These are phyloP conservation scores for Pedionomus torquatus DNA, from an alignment of 2,113 vertebrate species.

Conservation along the genomic window DNA sequence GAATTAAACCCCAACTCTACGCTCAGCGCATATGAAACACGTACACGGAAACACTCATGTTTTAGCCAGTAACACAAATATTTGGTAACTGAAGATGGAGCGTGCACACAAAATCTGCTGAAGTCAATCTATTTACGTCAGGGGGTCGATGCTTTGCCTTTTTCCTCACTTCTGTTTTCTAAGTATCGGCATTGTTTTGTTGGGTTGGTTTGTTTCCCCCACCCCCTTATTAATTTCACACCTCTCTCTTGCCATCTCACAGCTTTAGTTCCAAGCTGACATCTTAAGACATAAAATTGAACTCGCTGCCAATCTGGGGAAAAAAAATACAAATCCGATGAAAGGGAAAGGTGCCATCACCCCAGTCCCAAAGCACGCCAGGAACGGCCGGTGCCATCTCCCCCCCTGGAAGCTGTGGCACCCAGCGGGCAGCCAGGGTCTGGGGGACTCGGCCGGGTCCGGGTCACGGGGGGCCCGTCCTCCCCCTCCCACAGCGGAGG, in stretches of 20 bases:
- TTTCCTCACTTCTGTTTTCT: background rate
- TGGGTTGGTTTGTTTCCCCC: background rate
- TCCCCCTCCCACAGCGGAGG: background rate
- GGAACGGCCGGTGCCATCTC: background rate
- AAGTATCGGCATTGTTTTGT: background rate
- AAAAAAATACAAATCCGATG: background rate
- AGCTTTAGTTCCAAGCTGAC: background rate
- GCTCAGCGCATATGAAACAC: background rate
- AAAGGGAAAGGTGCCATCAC: background rate
- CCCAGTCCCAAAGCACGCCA: background rate
- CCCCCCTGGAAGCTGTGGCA: no score
- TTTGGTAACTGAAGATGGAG: background rate
- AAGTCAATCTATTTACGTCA: background rate
- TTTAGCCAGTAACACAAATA: background rate
- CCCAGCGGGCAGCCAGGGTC: no score
- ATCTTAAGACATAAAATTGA: background rate
- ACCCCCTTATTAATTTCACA: background rate
- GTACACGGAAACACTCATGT: background rate
- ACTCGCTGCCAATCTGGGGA: background rate
- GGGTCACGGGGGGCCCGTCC: no score
- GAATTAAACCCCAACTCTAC: background rate
- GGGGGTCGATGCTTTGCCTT: background rate
- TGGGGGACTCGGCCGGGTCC: no score
- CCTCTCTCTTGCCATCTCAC: background rate
- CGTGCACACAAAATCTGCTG: background rate